Evolutionary conservation across 2,888 invertebrate genomes (phyloP), one percentile per base, ranked within the genome.

Genomic region (Odontomyia ornata): DNA sequence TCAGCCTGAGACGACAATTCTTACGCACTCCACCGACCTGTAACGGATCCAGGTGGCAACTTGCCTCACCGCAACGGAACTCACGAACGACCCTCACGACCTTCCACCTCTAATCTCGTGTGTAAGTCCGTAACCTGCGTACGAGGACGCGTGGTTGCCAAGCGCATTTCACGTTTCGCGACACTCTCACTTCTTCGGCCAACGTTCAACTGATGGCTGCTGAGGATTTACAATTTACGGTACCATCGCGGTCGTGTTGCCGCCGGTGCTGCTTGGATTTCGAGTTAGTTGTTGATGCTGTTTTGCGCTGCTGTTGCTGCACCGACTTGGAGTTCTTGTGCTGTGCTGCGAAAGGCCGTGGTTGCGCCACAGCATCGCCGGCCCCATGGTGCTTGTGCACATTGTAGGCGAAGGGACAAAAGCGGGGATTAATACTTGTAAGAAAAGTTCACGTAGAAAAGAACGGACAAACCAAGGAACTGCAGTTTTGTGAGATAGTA

Each of bases 111-210:
- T 21, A 28, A 21, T 43, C 60, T 7, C 60, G 60, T 23, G 18
- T 60, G 21, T 60, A 25, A 25, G n/a, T 23, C 60, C 73, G 73
- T 36, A 36, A 21, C 23, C 21, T 11, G 18, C 57, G 57, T 30
- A 36, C 60, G 11, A 36, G 28, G 60, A 73, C 73, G 73, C 73
- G 73, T 73, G 73, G 56, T 23, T 15, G 15, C 4, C 60, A 36
- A 15, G 5, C 60, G 23, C 28, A 36, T 9, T n/a, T 13, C 57
- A 25, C 36, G 60, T 21, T n/a, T 23, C 57, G 43, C 73, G 73
- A 73, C 73, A 57, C 73, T 60, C 73, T 57, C 73, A 25, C 43
- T 43, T 73, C 57, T 73, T 73, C 57, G 73, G 73, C 73, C 25
- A 27, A 21, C 30, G 23, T 43, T 57, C 60, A 73, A 73, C 73